phyloP scores from a whole-genome alignment of 1,140 invertebrate genomes.

The Brachionus asplanchnoidis region DNA sequence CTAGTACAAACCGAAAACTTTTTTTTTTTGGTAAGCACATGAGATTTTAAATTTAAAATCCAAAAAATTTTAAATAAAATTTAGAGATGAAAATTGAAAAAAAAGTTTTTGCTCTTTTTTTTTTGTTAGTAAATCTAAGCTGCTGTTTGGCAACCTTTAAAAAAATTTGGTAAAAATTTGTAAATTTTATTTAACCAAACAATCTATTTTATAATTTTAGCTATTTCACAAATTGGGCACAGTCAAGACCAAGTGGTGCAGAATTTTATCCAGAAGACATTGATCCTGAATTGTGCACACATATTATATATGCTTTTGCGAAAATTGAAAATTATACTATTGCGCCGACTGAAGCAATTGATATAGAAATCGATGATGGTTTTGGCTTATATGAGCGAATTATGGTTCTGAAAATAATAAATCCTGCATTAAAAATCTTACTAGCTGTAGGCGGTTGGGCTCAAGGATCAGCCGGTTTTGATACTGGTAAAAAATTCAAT shows the following conservation, averaged over 20 bases:
- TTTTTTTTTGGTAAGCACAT: too few species aligned
- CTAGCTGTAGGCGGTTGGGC: constrained; percentile 65
- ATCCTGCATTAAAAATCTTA: constrained; percentile 4
- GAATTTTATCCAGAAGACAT: constrained; percentile 81
- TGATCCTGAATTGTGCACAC: constrained; percentile 77
- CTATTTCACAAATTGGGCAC: constrained; percentile 87
- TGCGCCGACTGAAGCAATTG: constrained; percentile 73
- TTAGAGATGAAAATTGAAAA: not conserved
- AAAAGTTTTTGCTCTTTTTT: not conserved
- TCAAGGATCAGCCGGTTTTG: constrained; percentile 64
- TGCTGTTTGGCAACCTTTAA: not conserved
- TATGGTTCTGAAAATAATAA: not conserved
- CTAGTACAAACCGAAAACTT: not conserved
- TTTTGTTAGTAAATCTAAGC: not conserved
- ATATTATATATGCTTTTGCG: constrained; percentile 86
- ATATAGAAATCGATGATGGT: constrained; percentile 60
- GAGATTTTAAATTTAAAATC: not conserved
- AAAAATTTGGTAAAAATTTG: not conserved
- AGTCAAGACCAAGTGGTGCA: constrained; percentile 75
- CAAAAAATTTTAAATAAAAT: not conserved
- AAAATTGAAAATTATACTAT: constrained; percentile 63
- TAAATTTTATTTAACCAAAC: not conserved
- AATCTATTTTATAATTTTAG: constrained; percentile 50
- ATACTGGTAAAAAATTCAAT: not conserved
- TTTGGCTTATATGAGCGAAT: not conserved